Percentiles rank a stretch among this genome's conserved stretches.
phyloP scores from a whole-genome alignment of 2,113 vertebrate species.

The Leucopsar rothschildi region DNA sequence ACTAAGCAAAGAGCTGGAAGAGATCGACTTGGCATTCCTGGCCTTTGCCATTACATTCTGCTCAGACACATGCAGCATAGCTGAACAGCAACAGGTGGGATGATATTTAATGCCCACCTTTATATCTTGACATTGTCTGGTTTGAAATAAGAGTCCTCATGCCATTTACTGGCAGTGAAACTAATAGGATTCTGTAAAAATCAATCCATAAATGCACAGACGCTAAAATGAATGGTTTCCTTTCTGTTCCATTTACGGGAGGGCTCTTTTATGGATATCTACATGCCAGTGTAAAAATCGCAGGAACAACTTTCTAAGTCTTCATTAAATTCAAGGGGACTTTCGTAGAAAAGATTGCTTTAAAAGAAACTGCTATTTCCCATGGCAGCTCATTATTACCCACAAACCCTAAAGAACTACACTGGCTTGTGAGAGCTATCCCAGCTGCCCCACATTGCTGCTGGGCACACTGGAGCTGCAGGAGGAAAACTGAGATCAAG shows the following conservation, averaged over 20 bases:
- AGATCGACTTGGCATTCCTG: background rate
- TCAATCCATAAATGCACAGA: conserved; percentile 31
- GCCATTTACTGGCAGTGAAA: conserved; percentile 26
- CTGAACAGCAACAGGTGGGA: conserved; percentile 10
- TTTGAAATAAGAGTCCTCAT: conserved; percentile 32
- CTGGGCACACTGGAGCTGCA: background rate
- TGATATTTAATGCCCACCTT: background rate
- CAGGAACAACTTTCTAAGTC: conserved; percentile 6
- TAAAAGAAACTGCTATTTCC: background rate
- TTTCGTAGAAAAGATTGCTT: background rate
- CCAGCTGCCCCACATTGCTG: rapidly evolving
- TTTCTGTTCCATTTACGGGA: background rate
- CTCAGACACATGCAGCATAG: background rate
- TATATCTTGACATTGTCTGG: background rate
- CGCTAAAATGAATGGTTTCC: conserved; percentile 14
- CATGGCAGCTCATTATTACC: background rate
- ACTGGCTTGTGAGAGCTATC: background rate
- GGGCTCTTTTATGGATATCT: conserved; percentile 28
- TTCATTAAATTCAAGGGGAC: conserved; percentile 4
- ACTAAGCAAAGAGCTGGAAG: background rate
- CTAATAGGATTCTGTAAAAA: conserved; percentile 35
- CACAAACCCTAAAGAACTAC: background rate
- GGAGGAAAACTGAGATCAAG: background rate
- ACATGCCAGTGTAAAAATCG: background rate
- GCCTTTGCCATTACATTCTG: background rate